These are phyloP conservation scores for Platalea minor DNA, from an alignment of 2,797 vertebrate species.

Conservation along the genomic window DNA sequence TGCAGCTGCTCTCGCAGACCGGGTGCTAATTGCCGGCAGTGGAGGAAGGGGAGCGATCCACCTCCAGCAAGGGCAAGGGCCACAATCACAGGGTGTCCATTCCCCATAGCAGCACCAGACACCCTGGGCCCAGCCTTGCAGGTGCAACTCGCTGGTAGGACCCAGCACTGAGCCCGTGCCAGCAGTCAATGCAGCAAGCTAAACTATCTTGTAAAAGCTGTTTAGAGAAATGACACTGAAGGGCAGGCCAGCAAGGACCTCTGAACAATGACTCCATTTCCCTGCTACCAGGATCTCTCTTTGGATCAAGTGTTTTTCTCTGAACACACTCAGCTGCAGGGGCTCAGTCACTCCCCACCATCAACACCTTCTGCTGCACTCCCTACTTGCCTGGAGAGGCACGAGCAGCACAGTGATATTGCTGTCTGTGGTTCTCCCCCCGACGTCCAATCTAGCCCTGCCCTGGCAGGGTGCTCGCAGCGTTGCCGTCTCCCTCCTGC, in stretches of 20 bases:
- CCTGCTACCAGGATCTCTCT: background rate
- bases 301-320: background rate
- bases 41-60: background rate
- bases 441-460: background rate
- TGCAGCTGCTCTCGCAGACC: rapidly evolving
- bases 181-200: background rate
- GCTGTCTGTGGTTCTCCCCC: background rate
- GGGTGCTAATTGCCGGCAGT: rapidly evolving
- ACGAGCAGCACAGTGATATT: background rate
- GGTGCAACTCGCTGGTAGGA: background rate
- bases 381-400: background rate
- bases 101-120: background rate
- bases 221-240: background rate
- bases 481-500: background rate
- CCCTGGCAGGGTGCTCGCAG: background rate
- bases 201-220: background rate
- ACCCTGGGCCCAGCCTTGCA: background rate
- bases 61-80: background rate
- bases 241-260: background rate
- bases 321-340: background rate
- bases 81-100: rapidly evolving
- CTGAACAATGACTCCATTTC: background rate
- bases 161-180: background rate
- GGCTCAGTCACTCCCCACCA: background rate
- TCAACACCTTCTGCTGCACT: background rate